Evolutionary conservation across 2,113 vertebrate genomes (phyloP).

Genomic region (Rhinoderma darwinii): DNA sequence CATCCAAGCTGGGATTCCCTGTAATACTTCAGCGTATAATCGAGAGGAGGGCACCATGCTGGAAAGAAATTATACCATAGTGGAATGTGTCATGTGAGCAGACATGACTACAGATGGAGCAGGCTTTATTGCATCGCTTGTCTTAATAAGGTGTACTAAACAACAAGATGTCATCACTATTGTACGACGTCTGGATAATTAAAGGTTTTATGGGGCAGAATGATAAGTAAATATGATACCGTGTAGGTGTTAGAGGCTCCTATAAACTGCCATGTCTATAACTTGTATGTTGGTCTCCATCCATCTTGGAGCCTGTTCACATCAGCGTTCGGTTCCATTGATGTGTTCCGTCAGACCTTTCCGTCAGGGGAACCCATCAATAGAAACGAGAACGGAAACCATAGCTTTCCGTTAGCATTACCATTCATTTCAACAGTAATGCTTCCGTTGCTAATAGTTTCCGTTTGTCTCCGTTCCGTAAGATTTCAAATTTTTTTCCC

Average conservation of each 20-base stretch:
- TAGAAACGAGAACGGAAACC: too few species aligned
- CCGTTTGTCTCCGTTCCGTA: too few species aligned
- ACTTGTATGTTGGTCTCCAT: background rate
- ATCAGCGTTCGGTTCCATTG: too few species aligned
- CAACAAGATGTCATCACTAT: background rate
- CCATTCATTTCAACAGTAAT: too few species aligned
- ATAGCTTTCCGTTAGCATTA: too few species aligned
- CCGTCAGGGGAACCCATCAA: too few species aligned
- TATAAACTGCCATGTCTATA: background rate
- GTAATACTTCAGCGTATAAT: constrained; percentile 7
- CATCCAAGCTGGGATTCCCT: constrained; percentile 35
- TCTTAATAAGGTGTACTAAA: background rate
- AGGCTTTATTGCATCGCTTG: constrained; percentile 8
- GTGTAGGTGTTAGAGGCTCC: background rate
- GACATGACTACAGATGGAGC: background rate
- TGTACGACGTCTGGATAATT: background rate
- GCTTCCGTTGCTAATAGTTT: too few species aligned
- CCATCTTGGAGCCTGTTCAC: background rate
- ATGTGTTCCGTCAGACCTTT: too few species aligned
- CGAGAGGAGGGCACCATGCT: background rate
- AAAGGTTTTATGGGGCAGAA: too few species aligned
- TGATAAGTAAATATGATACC: too few species aligned
- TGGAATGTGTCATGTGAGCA: background rate
- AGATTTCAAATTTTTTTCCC: too few species aligned
- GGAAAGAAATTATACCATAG: background rate